Evolutionary conservation across 1,140 invertebrate species (phyloP).

Genomic region (Drosophila biarmipes): DNA sequence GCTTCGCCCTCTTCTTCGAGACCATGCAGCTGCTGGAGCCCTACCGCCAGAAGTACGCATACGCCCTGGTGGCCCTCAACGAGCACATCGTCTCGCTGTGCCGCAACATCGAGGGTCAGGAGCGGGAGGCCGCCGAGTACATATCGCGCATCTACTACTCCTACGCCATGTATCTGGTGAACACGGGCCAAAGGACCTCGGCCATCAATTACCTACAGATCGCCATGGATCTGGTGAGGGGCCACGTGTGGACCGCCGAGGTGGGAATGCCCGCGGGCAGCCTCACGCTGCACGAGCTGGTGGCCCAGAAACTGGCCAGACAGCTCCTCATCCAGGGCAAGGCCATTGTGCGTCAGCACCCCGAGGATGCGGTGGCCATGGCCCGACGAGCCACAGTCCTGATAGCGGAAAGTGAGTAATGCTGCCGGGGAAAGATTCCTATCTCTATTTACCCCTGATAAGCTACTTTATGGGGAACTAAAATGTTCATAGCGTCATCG

Average conservation of each 20-base stretch:
- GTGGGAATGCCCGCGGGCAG: slow-evolving; percentile 38
- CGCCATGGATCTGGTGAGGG: slow-evolving; percentile 55
- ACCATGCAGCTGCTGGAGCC: slow-evolving; percentile 60
- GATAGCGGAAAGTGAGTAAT: slow-evolving; percentile 64
- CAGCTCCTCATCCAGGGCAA: slow-evolving; percentile 60
- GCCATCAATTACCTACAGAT: slow-evolving; percentile 57
- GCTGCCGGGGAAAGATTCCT: not conserved
- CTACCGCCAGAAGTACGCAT: slow-evolving; percentile 57
- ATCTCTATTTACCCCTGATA: not conserved
- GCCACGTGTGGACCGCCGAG: slow-evolving; percentile 62
- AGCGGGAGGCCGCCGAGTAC: slow-evolving; percentile 59
- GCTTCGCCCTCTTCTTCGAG: slow-evolving; percentile 60
- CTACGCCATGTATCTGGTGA: slow-evolving; percentile 48
- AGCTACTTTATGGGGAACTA: too few species aligned
- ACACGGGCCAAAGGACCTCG: slow-evolving; percentile 18
- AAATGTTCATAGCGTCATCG: too few species aligned
- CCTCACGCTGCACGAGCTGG: slow-evolving; percentile 58
- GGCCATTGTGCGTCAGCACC: slow-evolving; percentile 49
- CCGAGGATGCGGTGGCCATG: slow-evolving; percentile 60
- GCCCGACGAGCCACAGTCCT: slow-evolving; percentile 55
- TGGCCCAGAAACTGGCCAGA: slow-evolving; percentile 63
- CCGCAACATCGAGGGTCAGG: slow-evolving; percentile 48
- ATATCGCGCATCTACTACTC: slow-evolving; percentile 68
- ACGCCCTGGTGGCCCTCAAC: slow-evolving; percentile 54
- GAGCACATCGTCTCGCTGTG: slow-evolving; percentile 66